A percentile compares a stretch with the other conserved stretches of the same genome.
phyloP scores from a whole-genome alignment of 2,113 vertebrate species.

The Brachionichthys hirsutus region DNA sequence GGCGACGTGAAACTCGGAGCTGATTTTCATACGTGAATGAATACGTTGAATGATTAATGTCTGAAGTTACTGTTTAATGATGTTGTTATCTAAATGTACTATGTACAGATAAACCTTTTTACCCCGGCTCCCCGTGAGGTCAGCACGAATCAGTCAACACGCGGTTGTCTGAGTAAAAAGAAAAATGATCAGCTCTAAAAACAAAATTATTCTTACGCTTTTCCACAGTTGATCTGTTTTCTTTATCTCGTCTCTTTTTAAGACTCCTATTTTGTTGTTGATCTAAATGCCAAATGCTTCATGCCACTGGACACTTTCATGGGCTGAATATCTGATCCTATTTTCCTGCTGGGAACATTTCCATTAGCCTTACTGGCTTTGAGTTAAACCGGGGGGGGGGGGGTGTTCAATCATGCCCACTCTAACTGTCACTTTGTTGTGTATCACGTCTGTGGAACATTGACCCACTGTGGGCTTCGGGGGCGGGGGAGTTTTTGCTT shows the following conservation, averaged over 20 bases:
- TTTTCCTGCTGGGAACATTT: constrained; percentile 58
- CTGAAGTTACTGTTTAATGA: constrained; percentile 14
- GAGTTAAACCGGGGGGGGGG: constrained; percentile 28
- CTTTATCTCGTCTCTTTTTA: constrained; percentile 23
- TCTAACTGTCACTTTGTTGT: constrained; percentile 53
- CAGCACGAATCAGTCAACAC: constrained; percentile 27
- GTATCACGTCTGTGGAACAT: constrained; percentile 39
- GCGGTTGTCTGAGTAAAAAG: constrained; percentile 2
- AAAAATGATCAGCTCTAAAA: too few species aligned
- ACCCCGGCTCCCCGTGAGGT: constrained; percentile 29
- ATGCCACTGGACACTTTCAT: constrained; percentile 51
- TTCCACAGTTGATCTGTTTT: constrained; percentile 1
- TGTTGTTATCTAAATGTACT: constrained; percentile 52
- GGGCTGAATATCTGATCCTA: constrained; percentile 55
- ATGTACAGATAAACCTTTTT: constrained; percentile 66
- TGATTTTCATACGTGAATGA: constrained; percentile 19
- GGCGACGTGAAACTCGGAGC: constrained; percentile 25
- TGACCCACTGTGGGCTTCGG: constrained; percentile 38
- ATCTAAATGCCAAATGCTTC: constrained; percentile 37
- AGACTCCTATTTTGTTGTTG: constrained; percentile 19
- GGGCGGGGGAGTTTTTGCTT: constrained; percentile 15
- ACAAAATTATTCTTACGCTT: too few species aligned
- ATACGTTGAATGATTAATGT: constrained; percentile 30
- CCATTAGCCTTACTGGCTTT: constrained; percentile 51
- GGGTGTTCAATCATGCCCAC: constrained; percentile 54